Percentiles rank a stretch among this genome's conserved stretches.
phyloP scores from a whole-genome alignment of 2,113 vertebrate genomes.

The Neolamprologus devosi region DNA sequence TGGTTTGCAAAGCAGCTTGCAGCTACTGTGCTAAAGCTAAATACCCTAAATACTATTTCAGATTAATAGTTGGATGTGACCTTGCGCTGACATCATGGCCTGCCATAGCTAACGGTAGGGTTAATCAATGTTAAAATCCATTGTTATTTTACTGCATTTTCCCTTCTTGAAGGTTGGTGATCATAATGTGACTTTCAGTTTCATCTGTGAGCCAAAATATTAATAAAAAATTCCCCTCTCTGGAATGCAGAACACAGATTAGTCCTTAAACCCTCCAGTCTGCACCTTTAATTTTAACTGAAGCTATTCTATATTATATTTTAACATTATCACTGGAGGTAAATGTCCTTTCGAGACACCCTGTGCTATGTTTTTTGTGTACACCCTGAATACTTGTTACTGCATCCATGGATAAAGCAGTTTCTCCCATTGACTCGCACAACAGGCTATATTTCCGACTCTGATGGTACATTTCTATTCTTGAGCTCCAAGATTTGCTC shows the following conservation, averaged over 20 bases:
- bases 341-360: background rate
- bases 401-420: background rate
- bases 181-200: background rate
- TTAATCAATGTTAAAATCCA: background rate
- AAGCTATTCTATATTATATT: background rate
- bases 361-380: background rate
- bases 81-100: background rate
- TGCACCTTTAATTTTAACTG: background rate
- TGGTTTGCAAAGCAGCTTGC: background rate
- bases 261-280: background rate
- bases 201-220: background rate
- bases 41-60: background rate
- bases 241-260: background rate
- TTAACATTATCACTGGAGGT: background rate
- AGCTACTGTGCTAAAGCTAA: background rate
- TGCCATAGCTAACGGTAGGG: background rate
- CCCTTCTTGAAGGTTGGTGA: background rate
- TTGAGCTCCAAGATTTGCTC: background rate
- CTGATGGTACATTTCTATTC: background rate
- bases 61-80: background rate
- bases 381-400: background rate
- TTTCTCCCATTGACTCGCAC: background rate
- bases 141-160: accelerated
- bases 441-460: constrained; percentile 33
- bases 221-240: background rate